Conservation (phyloP, 2,113 vertebrate species). For the Galeopterus variegatus region DNA sequence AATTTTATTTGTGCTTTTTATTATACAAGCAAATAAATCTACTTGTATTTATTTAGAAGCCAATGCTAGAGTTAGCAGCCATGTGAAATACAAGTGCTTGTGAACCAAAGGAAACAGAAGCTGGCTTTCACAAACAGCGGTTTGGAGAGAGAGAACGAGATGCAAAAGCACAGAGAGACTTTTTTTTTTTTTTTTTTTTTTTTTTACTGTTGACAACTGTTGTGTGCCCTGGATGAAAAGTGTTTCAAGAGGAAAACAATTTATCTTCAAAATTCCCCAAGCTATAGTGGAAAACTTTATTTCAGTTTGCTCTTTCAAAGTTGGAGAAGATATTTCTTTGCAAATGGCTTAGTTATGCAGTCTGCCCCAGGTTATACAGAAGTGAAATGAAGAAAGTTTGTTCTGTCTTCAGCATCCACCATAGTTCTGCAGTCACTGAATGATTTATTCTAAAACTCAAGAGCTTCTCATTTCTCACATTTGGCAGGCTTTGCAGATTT, state of each 20-base stretch:
- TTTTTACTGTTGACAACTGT: background rate
- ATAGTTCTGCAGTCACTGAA: background rate
- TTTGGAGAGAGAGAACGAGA: background rate
- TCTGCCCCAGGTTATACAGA: background rate
- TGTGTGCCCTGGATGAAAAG: background rate
- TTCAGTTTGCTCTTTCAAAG: background rate
- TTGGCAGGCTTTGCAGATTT: background rate
- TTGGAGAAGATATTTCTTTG: background rate
- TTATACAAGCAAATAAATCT: conserved; percentile 33
- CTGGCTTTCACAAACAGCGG: background rate
- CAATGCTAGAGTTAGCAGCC: background rate
- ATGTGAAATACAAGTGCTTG: background rate
- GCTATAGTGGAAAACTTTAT: background rate
- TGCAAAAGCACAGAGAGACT: background rate
- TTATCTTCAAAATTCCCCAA: background rate
- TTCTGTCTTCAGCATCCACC: background rate
- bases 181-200: too few species aligned
- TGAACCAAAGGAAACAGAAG: background rate
- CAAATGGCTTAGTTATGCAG: background rate
- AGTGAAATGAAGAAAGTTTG: background rate
- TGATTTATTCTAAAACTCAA: background rate
- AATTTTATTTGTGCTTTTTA: conserved; percentile 6
- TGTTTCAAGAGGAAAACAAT: background rate
- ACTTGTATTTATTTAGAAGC: background rate
- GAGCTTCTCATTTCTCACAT: background rate